These are phyloP conservation scores for Mimas tiliae DNA, from an alignment of 2,888 invertebrate species.

Conservation along the genomic window DNA sequence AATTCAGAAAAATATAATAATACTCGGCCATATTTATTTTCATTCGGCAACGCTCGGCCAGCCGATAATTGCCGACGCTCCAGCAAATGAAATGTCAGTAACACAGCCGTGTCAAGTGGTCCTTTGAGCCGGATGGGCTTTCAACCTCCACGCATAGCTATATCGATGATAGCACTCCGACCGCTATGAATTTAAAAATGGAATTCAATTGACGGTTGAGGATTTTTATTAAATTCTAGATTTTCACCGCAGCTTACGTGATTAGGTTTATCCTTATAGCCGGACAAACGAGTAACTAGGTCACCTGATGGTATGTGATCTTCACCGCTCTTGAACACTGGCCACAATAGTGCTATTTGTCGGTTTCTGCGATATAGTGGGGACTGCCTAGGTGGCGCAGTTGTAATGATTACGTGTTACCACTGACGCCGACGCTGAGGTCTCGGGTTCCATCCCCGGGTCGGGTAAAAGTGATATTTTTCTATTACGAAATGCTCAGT, in stretches of 20 bases:
- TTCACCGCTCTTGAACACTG: too few species aligned
- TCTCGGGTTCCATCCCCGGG: too few species aligned
- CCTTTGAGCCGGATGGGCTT: constrained; percentile 15
- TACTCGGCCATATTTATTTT: background rate
- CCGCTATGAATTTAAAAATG: constrained; percentile 12
- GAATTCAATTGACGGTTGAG: constrained; percentile 1
- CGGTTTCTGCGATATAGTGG: too few species aligned
- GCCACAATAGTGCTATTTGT: too few species aligned
- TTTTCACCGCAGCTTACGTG: background rate
- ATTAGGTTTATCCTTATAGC: background rate
- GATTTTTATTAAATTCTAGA: background rate
- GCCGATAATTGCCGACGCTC: constrained; percentile 15
- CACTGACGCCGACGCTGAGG: too few species aligned
- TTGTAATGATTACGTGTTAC: too few species aligned
- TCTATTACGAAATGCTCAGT: too few species aligned
- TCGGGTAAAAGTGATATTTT: too few species aligned
- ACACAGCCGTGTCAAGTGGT: constrained; percentile 11
- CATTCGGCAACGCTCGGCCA: background rate
- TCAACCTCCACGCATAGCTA: constrained; percentile 11
- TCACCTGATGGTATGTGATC: too few species aligned
- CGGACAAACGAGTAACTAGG: background rate
- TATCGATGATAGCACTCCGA: background rate
- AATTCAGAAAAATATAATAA: background rate
- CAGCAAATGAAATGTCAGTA: constrained; percentile 24
- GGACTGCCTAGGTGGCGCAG: too few species aligned